phyloP scores from a whole-genome alignment of 2,113 vertebrate species.

The Cyanocitta stelleri region DNA sequence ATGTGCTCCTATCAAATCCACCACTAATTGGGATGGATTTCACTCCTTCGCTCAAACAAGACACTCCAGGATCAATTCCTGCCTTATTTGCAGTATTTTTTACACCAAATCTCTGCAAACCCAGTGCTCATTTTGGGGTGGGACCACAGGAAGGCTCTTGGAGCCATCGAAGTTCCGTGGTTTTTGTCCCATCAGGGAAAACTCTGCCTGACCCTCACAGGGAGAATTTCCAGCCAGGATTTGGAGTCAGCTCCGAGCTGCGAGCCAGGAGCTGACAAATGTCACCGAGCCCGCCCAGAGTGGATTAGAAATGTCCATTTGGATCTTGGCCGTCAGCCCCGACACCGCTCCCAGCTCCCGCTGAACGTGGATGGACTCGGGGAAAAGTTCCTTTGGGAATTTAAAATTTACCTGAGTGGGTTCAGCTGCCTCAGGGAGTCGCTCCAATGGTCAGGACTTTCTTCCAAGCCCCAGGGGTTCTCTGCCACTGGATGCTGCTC shows the following conservation, averaged over 20 bases:
- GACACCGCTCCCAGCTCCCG: not conserved
- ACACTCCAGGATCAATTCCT: not conserved
- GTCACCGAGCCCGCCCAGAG: not conserved
- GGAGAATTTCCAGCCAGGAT: not conserved
- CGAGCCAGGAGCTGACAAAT: slow-evolving; percentile 4
- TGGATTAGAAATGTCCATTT: not conserved
- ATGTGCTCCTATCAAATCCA: not conserved
- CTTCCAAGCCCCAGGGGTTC: not conserved
- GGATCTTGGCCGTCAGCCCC: not conserved
- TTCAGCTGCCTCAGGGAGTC: not conserved
- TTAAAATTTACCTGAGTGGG: not conserved
- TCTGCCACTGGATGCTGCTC: not conserved
- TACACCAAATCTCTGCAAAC: not conserved
- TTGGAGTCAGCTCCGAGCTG: not conserved
- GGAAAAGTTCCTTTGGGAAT: not conserved
- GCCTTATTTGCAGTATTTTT: not conserved
- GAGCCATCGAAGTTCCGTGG: not conserved
- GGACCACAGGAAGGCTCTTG: fast-evolving
- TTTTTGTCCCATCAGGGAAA: not conserved
- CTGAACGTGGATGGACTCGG: not conserved
- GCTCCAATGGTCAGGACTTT: not conserved
- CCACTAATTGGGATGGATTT: not conserved
- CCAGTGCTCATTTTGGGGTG: fast-evolving
- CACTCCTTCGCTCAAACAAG: not conserved
- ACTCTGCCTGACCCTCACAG: not conserved